These are phyloP conservation scores for Cryptotis parvus DNA, from an alignment of 2,113 vertebrate genomes.

Conservation along the genomic window DNA sequence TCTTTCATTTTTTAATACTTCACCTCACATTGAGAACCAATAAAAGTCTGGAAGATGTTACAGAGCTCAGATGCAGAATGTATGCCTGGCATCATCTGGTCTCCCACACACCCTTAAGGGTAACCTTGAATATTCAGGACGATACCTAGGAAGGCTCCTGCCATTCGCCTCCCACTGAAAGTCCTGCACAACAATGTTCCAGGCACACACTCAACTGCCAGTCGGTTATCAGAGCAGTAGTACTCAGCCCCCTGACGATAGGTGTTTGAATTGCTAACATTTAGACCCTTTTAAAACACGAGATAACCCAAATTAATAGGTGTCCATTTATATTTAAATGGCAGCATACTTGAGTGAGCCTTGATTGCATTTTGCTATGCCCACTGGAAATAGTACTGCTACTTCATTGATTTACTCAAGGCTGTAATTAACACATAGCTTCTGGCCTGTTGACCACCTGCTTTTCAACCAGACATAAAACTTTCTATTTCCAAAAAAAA, in stretches of 20 bases:
- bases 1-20: background rate
- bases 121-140: too few species aligned
- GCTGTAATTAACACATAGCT: slow-evolving; percentile 79
- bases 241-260: slow-evolving; percentile 7
- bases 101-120: too few species aligned
- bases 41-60: background rate
- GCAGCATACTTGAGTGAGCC: slow-evolving; percentile 61
- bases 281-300: slow-evolving; percentile 66
- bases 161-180: too few species aligned
- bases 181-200: too few species aligned
- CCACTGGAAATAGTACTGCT: slow-evolving; percentile 71
- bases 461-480: slow-evolving; percentile 80
- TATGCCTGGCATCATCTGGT: background rate
- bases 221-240: too few species aligned
- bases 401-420: slow-evolving; percentile 84
- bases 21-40: slow-evolving; percentile 18
- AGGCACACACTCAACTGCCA: too few species aligned
- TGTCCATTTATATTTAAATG: slow-evolving; percentile 53
- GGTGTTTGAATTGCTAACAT: slow-evolving; percentile 63
- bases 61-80: background rate
- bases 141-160: too few species aligned
- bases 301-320: slow-evolving; percentile 64
- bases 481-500: slow-evolving; percentile 35
- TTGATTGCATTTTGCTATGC: slow-evolving; percentile 80
- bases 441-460: slow-evolving; percentile 76